A percentile compares a stretch with the other conserved stretches of the same genome.
Evolutionary conservation across 2,113 vertebrate genomes (phyloP).

Genomic region (Cyanoderma ruficeps): DNA sequence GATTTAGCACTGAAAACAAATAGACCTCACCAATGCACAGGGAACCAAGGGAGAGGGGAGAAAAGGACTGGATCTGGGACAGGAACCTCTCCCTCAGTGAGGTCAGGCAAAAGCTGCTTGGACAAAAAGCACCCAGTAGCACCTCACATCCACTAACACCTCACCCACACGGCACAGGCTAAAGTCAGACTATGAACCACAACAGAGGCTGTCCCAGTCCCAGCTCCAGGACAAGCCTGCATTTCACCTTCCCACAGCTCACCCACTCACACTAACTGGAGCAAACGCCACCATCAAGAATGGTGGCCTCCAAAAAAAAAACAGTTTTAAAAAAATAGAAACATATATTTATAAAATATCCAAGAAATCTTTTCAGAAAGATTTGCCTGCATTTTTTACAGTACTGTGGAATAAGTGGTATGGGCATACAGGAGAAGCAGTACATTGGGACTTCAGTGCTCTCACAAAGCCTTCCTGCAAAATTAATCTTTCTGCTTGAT

Average conservation of each 20-base stretch:
- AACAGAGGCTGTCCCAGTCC: background rate
- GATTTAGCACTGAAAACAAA: background rate
- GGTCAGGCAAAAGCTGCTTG: background rate
- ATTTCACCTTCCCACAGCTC: background rate
- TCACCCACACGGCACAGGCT: background rate
- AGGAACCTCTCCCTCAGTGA: background rate
- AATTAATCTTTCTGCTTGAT: constrained; percentile 30
- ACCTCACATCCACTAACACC: background rate
- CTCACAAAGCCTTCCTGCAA: constrained; percentile 3
- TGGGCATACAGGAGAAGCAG: background rate
- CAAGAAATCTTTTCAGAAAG: background rate
- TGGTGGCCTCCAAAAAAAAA: background rate
- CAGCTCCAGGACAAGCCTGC: background rate
- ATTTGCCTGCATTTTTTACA: background rate
- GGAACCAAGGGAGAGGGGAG: background rate
- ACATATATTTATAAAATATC: background rate
- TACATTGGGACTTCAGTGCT: background rate
- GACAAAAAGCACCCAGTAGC: background rate
- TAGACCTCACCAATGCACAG: background rate
- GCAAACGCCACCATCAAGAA: background rate
- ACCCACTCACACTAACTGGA: background rate
- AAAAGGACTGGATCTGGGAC: background rate
- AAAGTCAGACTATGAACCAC: background rate
- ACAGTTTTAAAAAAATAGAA: background rate
- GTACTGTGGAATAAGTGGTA: background rate